These are phyloP conservation scores for Drosophila leonis DNA, from an alignment of 2,888 invertebrate genomes.

Conservation along the genomic window DNA sequence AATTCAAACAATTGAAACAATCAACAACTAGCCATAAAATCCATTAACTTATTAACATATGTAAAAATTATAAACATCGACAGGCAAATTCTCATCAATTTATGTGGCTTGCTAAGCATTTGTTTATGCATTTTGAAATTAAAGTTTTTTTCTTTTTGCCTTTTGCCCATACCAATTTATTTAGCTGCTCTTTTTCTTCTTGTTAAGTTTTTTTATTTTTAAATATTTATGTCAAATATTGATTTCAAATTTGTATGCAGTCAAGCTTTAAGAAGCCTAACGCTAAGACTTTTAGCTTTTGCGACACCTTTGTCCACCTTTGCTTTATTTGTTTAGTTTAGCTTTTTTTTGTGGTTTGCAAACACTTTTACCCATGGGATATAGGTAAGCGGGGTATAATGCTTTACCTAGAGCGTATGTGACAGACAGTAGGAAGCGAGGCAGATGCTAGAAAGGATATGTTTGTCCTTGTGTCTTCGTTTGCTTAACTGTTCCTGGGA, in stretches of 20 bases:
- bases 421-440: no score
- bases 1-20: conserved; percentile 36
- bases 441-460: not conserved
- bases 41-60: conserved; percentile 64
- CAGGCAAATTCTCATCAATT: conserved; percentile 35
- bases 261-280: conserved; percentile 25
- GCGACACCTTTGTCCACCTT: conserved; percentile 27
- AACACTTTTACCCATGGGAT: not conserved
- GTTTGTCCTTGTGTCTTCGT: not conserved
- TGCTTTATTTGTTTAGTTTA: conserved; percentile 1
- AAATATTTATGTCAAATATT: conserved; percentile 74
- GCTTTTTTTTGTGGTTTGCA: not conserved
- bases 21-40: conserved; percentile 61
- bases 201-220: conserved; percentile 10
- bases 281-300: conserved; percentile 28
- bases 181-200: not conserved
- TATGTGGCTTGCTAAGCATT: conserved; percentile 21
- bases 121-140: conserved; percentile 12
- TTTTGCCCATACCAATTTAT: not conserved
- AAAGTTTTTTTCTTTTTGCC: not conserved
- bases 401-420: not conserved
- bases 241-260: conserved; percentile 55
- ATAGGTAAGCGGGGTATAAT: not conserved
- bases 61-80: conserved; percentile 65
- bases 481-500: no score